Conservation (phyloP, 2,113 vertebrate species). For the Rafetus swinhoei region DNA sequence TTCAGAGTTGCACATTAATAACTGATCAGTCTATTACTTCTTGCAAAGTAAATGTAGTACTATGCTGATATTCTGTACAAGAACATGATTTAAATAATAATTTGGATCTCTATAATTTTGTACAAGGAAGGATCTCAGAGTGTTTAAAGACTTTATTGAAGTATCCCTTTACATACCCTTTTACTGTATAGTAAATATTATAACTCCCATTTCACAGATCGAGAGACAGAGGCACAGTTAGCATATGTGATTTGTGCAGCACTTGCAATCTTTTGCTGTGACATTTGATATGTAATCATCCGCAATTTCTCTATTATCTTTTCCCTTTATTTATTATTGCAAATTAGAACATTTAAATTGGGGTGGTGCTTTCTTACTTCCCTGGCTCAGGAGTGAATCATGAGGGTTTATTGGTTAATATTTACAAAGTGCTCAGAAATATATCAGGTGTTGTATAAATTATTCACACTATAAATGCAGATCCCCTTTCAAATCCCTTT, state of each 20-base stretch:
- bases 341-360: constrained; percentile 40
- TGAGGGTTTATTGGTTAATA: constrained; percentile 28
- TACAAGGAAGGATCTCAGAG: neutral
- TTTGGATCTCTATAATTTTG: neutral
- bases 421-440: constrained; percentile 8
- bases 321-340: constrained; percentile 51
- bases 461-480: neutral
- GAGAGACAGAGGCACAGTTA: constrained; percentile 30
- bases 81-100: neutral
- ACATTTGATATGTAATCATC: constrained; percentile 25
- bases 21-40: neutral
- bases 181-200: constrained; percentile 21
- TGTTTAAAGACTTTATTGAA: neutral
- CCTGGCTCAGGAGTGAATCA: neutral
- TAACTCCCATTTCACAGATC: constrained; percentile 47
- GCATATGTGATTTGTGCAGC: constrained; percentile 52
- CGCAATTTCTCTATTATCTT: constrained; percentile 16
- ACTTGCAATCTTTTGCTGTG: constrained; percentile 46
- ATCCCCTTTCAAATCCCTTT: fast-evolving
- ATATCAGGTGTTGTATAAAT: neutral
- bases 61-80: neutral
- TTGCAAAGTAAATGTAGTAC: neutral
- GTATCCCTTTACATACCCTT: constrained; percentile 9
- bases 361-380: constrained; percentile 28
- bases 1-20: constrained; percentile 49